phyloP scores from a whole-genome alignment of 2,888 invertebrate species.

The Liodrosophila aerea region DNA sequence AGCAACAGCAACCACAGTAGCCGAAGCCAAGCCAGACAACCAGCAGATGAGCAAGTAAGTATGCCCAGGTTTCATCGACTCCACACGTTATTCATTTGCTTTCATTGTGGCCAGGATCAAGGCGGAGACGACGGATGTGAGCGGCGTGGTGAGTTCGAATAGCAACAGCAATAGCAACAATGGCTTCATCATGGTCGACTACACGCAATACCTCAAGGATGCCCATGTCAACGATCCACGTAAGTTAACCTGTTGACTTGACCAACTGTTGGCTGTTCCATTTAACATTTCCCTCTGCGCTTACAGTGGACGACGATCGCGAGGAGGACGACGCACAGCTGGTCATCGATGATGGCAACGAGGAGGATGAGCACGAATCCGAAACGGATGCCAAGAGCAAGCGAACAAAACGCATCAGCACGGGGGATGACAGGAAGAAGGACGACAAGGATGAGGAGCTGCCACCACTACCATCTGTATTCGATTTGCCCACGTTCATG shows the following conservation, averaged over 20 bases:
- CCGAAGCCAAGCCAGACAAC: not conserved
- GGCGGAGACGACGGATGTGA: conserved; percentile 53
- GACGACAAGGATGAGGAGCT: conserved; percentile 27
- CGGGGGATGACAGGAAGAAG: conserved; percentile 11
- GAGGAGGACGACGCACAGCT: conserved; percentile 83
- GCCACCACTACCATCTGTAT: conserved; percentile 61
- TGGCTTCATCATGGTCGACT: conserved; percentile 79
- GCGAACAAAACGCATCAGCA: conserved; percentile 23
- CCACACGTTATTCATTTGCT: not conserved
- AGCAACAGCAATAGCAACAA: conserved; percentile 75
- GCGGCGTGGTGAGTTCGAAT: conserved; percentile 45
- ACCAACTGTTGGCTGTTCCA: not conserved
- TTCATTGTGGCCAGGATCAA: no score
- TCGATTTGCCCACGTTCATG: conserved; percentile 65
- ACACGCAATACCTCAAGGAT: conserved; percentile 82
- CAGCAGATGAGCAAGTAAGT: no score
- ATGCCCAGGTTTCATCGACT: not conserved
- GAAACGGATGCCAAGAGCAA: conserved; percentile 52
- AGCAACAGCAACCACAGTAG: conserved; percentile 32
- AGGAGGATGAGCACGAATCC: conserved; percentile 57
- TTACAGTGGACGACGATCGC: conserved; percentile 84
- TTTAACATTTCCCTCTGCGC: not conserved
- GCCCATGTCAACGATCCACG: conserved; percentile 80
- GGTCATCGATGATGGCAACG: conserved; percentile 80
- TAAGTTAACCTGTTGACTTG: conserved; percentile 56